Percentiles rank a stretch among this genome's conserved stretches.
These are phyloP conservation scores for Aplysia californica DNA, from an alignment of 1,140 invertebrate genomes.

Conservation along the genomic window DNA sequence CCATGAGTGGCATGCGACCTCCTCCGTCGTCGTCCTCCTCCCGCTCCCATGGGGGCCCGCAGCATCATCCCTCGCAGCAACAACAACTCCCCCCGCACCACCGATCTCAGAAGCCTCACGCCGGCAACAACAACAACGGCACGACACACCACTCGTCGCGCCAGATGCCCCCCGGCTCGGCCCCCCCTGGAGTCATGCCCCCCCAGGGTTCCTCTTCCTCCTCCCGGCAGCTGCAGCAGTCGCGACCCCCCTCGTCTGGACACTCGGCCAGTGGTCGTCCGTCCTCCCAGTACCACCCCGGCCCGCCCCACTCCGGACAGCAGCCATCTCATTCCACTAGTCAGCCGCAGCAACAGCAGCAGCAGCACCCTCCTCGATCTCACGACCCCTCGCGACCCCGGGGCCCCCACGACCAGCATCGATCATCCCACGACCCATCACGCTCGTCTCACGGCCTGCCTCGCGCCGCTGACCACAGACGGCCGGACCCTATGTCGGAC, in stretches of 20 bases:
- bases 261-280: no score
- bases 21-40: background rate
- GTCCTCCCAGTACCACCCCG: no score
- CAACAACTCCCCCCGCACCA: slow-evolving; percentile 3
- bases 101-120: background rate
- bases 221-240: no score
- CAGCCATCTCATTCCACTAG: background rate
- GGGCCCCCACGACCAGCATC: background rate
- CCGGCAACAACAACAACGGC: background rate
- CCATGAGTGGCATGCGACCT: slow-evolving; percentile 14
- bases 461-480: background rate
- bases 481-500: background rate
- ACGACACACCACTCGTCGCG: background rate
- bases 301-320: background rate
- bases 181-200: background rate
- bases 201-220: no score
- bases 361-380: background rate
- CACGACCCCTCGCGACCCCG: background rate
- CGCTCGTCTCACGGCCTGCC: background rate
- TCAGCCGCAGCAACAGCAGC: background rate
- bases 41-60: no score
- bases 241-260: no score
- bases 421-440: background rate
- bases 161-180: background rate
- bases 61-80: slow-evolving; percentile 9